Conservation (phyloP, 2,888 invertebrate genomes). For the Eucera pruinosa region DNA sequence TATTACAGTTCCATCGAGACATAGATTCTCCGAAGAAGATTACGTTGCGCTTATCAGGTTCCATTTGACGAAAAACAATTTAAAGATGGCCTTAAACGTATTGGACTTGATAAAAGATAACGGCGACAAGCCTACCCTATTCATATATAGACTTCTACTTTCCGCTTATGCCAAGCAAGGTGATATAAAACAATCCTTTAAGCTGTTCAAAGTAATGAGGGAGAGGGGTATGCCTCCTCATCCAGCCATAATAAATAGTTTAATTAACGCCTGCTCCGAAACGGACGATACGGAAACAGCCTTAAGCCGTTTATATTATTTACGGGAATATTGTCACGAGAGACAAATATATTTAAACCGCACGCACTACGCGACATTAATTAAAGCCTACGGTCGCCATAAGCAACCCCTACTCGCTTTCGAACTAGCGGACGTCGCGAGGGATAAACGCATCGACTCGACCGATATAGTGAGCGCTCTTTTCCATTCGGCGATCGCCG, state of each 20-base stretch:
- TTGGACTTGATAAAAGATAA: conserved; percentile 93
- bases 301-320: conserved; percentile 87
- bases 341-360: conserved; percentile 89
- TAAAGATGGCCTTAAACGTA: conserved; percentile 92
- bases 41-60: conserved; percentile 90
- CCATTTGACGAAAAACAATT: conserved; percentile 87
- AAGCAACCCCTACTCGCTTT: conserved; percentile 92
- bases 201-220: conserved; percentile 93
- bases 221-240: conserved; percentile 89
- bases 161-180: conserved; percentile 93
- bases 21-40: conserved; percentile 87
- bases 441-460: conserved; percentile 87
- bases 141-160: conserved; percentile 93
- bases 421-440: conserved; percentile 93
- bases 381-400: conserved; percentile 95
- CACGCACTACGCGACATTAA: conserved; percentile 94
- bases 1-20: conserved; percentile 56
- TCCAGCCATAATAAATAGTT: conserved; percentile 91
- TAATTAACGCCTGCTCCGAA: conserved; percentile 95
- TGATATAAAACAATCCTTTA: conserved; percentile 93
- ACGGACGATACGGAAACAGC: conserved; percentile 89
- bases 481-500: conserved; percentile 92
- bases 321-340: conserved; percentile 89
- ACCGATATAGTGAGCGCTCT: conserved; percentile 91
- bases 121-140: conserved; percentile 90